phyloP scores from a whole-genome alignment of 1,140 invertebrate genomes.

The Sesamia nonagrioides region DNA sequence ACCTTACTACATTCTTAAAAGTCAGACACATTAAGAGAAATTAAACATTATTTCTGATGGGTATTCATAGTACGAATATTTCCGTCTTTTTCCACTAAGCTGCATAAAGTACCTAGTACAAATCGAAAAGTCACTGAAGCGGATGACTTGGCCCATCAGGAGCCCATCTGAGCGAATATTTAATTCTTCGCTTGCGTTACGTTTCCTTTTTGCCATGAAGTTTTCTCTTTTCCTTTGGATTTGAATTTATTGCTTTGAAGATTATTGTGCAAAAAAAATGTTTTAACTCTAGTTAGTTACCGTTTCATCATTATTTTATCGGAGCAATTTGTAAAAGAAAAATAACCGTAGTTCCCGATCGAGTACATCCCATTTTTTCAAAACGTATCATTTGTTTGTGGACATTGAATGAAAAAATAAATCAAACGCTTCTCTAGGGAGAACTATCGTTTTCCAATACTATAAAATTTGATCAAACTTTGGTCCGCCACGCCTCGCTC shows the following conservation, averaged over 20 bases:
- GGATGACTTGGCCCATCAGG: constrained; percentile 58
- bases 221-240: constrained; percentile 50
- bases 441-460: constrained; percentile 67
- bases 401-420: constrained; percentile 45
- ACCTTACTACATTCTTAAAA: background rate
- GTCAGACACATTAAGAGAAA: background rate
- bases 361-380: background rate
- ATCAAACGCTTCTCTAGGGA: constrained; percentile 49
- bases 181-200: constrained; percentile 62
- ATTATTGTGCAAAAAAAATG: constrained; percentile 22
- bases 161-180: constrained; percentile 62
- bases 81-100: constrained; percentile 42
- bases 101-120: constrained; percentile 46
- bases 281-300: background rate
- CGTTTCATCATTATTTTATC: background rate
- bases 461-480: constrained; percentile 62
- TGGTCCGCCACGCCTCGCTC: constrained; percentile 56
- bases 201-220: constrained; percentile 46
- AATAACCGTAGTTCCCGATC: background rate
- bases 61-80: constrained; percentile 52
- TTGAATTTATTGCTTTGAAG: constrained; percentile 45
- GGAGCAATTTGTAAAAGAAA: background rate
- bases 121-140: constrained; percentile 68
- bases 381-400: constrained; percentile 11
- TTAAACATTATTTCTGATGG: background rate